phyloP scores from a whole-genome alignment of 2,797 vertebrate genomes.

The Tangara arthus region DNA sequence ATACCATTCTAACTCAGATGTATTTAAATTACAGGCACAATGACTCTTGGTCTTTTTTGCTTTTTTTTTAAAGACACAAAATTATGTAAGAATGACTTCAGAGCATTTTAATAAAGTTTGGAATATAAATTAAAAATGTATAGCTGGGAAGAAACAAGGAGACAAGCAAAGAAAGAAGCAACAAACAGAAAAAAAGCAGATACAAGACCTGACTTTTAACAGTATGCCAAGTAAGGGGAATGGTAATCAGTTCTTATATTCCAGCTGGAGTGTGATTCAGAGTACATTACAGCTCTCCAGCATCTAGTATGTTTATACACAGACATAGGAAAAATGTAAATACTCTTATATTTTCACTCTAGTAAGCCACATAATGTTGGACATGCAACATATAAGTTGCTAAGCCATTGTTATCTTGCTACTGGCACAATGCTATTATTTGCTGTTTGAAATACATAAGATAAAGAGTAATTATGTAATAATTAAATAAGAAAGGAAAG shows the following conservation, averaged over 20 bases:
- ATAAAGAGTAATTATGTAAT: neutral
- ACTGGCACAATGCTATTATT: neutral
- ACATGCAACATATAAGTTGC: neutral
- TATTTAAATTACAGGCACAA: neutral
- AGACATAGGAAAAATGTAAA: neutral
- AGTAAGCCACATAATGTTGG: neutral
- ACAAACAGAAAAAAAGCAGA: neutral
- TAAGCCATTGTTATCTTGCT: neutral
- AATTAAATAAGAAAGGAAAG: constrained; percentile 10
- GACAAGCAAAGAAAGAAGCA: neutral
- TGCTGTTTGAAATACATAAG: neutral
- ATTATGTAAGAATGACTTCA: neutral
- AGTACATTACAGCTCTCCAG: neutral
- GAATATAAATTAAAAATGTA: neutral
- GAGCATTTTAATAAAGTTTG: neutral
- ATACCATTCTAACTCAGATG: neutral
- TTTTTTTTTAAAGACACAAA: neutral
- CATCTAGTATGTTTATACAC: neutral
- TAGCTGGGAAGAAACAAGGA: neutral
- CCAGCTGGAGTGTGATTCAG: neutral
- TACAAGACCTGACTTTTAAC: neutral
- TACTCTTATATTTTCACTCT: neutral
- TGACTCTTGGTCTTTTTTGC: neutral
- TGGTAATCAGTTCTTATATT: neutral
- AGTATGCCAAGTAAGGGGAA: neutral